Conservation (phyloP, 2,797 vertebrate genomes). For the Xenopus petersii region DNA sequence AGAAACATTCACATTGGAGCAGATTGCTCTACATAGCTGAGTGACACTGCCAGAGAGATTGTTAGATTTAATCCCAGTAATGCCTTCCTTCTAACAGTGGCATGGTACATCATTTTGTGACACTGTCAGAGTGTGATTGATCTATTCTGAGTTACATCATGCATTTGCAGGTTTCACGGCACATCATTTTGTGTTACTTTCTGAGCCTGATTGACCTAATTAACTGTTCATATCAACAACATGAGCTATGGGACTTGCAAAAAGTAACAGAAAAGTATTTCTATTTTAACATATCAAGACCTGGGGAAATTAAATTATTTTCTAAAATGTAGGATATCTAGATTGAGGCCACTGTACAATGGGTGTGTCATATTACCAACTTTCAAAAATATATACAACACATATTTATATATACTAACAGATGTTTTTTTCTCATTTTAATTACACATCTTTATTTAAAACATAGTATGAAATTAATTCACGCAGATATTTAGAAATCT, state of each 20-base stretch:
- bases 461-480: too few relatives aligned
- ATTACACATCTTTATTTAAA: too few relatives aligned
- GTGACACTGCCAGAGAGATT: constrained; percentile 16
- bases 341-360: too few relatives aligned
- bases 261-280: background rate
- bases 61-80: constrained; percentile 26
- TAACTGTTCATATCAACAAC: constrained; percentile 23
- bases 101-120: constrained; percentile 34
- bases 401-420: too few relatives aligned
- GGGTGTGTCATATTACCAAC: too few relatives aligned
- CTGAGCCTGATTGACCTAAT: constrained; percentile 43
- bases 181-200: constrained; percentile 42
- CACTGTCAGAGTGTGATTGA: constrained; percentile 42
- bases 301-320: too few relatives aligned
- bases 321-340: too few relatives aligned
- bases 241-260: constrained; percentile 28
- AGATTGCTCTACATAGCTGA: constrained; percentile 15
- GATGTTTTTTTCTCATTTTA: too few relatives aligned
- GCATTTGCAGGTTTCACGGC: constrained; percentile 31
- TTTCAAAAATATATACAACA: too few relatives aligned
- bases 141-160: constrained; percentile 32
- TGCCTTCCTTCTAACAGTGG: constrained; percentile 19
- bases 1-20: background rate
- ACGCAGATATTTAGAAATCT: too few relatives aligned
- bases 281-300: too few relatives aligned